These are phyloP conservation scores for Oscheius sp. DNA, from an alignment of 2,888 invertebrate species.

Conservation along the genomic window DNA sequence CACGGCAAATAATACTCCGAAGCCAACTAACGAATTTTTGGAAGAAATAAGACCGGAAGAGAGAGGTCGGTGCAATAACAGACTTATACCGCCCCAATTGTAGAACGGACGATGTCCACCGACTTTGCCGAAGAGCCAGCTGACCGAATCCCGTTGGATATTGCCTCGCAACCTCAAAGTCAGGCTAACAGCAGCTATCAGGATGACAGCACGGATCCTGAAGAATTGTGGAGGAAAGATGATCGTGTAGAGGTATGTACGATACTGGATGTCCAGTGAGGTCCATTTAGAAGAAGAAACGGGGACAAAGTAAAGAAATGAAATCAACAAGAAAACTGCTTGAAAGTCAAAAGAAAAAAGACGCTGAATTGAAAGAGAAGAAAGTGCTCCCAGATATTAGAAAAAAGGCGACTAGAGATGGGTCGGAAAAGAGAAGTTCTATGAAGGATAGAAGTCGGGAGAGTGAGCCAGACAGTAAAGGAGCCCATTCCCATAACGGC, in stretches of 20 bases:
- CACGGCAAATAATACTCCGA: constrained; percentile 4
- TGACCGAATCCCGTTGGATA: constrained; percentile 1
- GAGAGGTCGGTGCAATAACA: neutral
- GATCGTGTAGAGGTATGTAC: constrained; percentile 2
- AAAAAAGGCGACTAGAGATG: neutral
- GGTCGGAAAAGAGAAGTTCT: constrained; percentile 24
- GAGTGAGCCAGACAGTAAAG: constrained; percentile 26
- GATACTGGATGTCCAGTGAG: neutral
- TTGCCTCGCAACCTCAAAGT: neutral
- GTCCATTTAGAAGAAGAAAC: constrained; percentile 8
- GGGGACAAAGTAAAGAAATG: constrained; percentile 20
- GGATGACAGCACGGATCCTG: constrained; percentile 28
- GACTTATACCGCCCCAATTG: neutral
- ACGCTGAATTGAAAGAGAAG: constrained; percentile 43
- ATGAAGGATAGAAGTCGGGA: constrained; percentile 15
- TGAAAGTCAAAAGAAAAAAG: constrained; percentile 29
- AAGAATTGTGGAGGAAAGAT: constrained; percentile 27
- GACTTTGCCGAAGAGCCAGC: constrained; percentile 15
- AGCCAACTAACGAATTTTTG: neutral
- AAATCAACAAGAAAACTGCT: neutral
- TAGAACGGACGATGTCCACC: constrained; percentile 9
- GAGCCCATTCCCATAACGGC: constrained; percentile 11
- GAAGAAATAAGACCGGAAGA: neutral
- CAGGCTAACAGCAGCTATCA: neutral
- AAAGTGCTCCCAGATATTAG: constrained; percentile 22